A percentile compares a stretch with the other conserved stretches of the same genome.
Evolutionary conservation across 2,113 vertebrate species (phyloP).

Genomic region (Hippocampus comes): DNA sequence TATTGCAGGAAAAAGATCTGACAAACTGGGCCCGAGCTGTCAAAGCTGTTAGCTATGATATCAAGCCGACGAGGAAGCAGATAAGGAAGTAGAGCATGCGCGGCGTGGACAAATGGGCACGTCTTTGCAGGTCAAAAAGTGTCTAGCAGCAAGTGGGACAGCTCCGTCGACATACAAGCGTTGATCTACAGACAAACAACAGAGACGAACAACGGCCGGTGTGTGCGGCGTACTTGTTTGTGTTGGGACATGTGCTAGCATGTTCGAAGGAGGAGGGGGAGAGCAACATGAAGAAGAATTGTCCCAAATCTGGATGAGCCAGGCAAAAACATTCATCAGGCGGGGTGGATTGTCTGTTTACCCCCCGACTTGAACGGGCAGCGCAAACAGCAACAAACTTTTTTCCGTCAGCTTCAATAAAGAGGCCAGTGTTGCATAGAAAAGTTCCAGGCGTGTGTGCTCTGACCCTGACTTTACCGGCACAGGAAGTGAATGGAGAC

Average conservation of each 20-base stretch:
- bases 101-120: background rate
- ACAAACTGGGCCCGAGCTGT: background rate
- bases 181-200: constrained; percentile 41
- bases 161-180: constrained; percentile 33
- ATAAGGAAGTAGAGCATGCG: constrained; percentile 9
- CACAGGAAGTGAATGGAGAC: background rate
- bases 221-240: constrained; percentile 16
- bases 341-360: background rate
- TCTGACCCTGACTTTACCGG: constrained; percentile 1
- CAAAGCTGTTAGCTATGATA: background rate
- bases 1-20: background rate
- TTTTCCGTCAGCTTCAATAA: constrained; percentile 48
- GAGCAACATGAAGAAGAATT: background rate
- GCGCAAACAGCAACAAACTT: constrained; percentile 11
- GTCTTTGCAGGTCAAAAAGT: constrained; percentile 15
- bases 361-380: background rate
- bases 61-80: background rate
- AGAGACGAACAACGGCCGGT: constrained; percentile 5
- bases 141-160: constrained; percentile 17
- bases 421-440: constrained; percentile 49
- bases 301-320: background rate
- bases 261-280: constrained; percentile 16
- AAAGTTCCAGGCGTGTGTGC: constrained; percentile 42
- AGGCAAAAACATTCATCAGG: constrained; percentile 1
- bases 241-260: constrained; percentile 28